Evolutionary conservation across 2,797 vertebrate species (phyloP).

Genomic region (Sebastes hubbsi): DNA sequence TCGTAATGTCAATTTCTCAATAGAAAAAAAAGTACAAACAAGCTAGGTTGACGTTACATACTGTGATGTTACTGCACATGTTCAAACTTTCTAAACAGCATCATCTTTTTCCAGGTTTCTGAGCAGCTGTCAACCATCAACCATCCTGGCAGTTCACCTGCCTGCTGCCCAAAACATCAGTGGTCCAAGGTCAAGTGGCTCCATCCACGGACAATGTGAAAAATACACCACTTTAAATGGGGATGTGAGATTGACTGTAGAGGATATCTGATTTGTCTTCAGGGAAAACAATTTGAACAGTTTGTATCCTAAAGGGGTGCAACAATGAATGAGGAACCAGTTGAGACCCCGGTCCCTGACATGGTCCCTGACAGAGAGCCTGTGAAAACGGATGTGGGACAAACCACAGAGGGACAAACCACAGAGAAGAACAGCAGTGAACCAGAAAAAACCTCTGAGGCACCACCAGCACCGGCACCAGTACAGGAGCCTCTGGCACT

Average conservation of each 20-base stretch:
- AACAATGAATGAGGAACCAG: conserved; percentile 59
- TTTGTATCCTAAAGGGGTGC: conserved; percentile 17
- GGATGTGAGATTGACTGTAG: conserved; percentile 12
- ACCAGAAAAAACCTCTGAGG: neutral
- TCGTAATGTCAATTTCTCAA: too few relatives aligned
- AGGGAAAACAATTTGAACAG: neutral
- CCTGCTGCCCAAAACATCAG: neutral
- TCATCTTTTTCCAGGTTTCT: neutral
- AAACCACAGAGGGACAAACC: conserved; percentile 22
- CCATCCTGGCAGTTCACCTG: neutral
- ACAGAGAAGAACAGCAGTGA: conserved; percentile 15
- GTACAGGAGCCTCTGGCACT: neutral
- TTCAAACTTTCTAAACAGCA: neutral
- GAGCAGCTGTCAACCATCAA: neutral
- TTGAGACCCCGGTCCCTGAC: neutral
- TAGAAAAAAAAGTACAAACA: too few relatives aligned
- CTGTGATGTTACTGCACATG: neutral
- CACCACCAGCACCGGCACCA: neutral
- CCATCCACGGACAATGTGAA: neutral
- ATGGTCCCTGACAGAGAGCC: conserved; percentile 13
- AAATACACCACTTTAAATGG: conserved; percentile 12
- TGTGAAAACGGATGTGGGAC: conserved; percentile 21
- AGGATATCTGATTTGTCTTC: neutral
- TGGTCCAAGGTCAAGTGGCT: neutral
- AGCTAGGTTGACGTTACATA: neutral